Evolutionary conservation across 2,113 vertebrate genomes (phyloP).

Genomic region (Cyanoderma ruficeps): DNA sequence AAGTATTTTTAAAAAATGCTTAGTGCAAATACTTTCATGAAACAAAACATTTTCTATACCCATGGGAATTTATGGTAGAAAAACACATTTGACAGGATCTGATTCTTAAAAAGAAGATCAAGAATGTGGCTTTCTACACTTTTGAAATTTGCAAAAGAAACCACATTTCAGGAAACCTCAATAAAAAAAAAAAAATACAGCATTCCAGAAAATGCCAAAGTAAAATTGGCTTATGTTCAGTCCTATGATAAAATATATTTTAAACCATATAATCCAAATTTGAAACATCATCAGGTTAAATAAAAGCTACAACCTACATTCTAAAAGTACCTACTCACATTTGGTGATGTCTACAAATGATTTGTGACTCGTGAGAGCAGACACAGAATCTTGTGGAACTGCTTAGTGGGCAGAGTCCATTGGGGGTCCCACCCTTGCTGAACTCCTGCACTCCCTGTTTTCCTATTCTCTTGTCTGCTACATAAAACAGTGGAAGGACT

Average conservation of each 20-base stretch:
- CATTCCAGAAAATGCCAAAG: constrained; percentile 29
- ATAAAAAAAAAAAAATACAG: neutral
- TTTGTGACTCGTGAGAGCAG: neutral
- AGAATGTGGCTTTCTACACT: constrained; percentile 43
- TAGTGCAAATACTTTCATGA: constrained; percentile 16
- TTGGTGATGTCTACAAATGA: constrained; percentile 1
- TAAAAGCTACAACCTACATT: neutral
- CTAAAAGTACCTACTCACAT: neutral
- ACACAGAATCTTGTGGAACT: neutral
- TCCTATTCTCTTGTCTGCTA: neutral
- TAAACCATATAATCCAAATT: neutral
- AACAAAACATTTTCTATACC: neutral
- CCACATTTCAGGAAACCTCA: constrained; percentile 67
- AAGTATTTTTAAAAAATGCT: constrained; percentile 4
- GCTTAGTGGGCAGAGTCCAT: neutral
- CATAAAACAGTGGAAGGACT: neutral
- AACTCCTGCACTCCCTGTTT: neutral
- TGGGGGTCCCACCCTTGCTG: neutral
- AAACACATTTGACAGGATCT: constrained; percentile 36
- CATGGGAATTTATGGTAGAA: neutral
- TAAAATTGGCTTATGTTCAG: constrained; percentile 1
- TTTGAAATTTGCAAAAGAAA: constrained; percentile 64
- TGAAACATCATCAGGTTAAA: neutral
- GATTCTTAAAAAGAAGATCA: constrained; percentile 39
- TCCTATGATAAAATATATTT: neutral